Conservation (phyloP, 2,113 vertebrate species). For the Jaculus jaculus region DNA sequence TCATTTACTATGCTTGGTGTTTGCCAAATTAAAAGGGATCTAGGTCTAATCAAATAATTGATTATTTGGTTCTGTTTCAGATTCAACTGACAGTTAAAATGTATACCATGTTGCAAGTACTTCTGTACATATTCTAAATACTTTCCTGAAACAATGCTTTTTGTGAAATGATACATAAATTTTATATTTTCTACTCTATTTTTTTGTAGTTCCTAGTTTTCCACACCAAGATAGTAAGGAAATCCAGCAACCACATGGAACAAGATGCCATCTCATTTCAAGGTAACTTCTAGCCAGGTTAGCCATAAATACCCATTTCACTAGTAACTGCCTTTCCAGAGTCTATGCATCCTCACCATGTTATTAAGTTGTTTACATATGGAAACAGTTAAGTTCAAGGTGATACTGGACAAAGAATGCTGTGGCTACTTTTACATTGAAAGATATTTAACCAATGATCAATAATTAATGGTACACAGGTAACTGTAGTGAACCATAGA, state of each 20-base stretch:
- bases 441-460: neutral
- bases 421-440: neutral
- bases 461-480: neutral
- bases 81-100: neutral
- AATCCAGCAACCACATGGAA: neutral
- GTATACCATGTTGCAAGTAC: neutral
- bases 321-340: neutral
- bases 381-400: neutral
- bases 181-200: neutral
- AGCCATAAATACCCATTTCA: neutral
- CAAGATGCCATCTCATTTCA: neutral
- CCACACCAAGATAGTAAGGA: neutral
- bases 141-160: neutral
- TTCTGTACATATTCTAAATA: neutral
- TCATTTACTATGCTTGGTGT: neutral
- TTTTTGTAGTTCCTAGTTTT: neutral
- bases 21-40: neutral
- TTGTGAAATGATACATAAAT: neutral
- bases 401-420: neutral
- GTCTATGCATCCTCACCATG: neutral
- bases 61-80: conserved; percentile 37
- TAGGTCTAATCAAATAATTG: neutral
- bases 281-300: neutral
- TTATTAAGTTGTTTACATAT: neutral
- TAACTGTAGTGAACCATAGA: neutral